A percentile compares a stretch with the other conserved stretches of the same genome.
phyloP scores from a whole-genome alignment of 2,888 invertebrate species.

The Glyphotaelius pellucidus region DNA sequence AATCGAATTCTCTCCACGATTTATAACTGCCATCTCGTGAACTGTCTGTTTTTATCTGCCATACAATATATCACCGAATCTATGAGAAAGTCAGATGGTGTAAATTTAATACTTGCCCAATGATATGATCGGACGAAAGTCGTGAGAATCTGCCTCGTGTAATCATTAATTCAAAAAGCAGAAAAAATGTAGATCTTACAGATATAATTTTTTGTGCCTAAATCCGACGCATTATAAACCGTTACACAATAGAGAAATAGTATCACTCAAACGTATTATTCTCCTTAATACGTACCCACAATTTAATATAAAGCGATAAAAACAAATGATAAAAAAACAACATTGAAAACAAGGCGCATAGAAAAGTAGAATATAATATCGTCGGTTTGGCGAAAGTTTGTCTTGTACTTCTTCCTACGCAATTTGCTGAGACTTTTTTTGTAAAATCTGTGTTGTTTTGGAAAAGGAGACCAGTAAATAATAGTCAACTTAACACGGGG shows the following conservation, averaged over 20 bases:
- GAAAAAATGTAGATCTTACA: conserved; percentile 29
- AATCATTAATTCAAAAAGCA: conserved; percentile 28
- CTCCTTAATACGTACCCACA: conserved; percentile 4
- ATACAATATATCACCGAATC: conserved; percentile 43
- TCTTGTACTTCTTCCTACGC: not conserved
- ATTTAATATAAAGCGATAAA: conserved; percentile 24
- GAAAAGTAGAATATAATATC: conserved; percentile 23
- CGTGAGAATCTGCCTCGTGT: conserved; percentile 45
- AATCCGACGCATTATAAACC: conserved; percentile 3
- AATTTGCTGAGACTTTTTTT: conserved; percentile 21
- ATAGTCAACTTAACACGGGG: too few relatives aligned
- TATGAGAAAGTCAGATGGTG: conserved; percentile 39
- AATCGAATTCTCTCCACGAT: conserved; percentile 32
- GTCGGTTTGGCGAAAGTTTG: conserved; percentile 30
- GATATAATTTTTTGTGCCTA: conserved; percentile 38
- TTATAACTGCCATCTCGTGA: conserved; percentile 47
- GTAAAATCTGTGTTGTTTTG: not conserved
- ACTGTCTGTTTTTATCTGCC: not conserved
- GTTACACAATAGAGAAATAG: conserved; percentile 31
- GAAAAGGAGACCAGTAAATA: too few relatives aligned
- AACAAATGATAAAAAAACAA: conserved; percentile 40
- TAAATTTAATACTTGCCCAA: conserved; percentile 41
- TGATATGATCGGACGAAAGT: conserved; percentile 30
- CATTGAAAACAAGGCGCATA: conserved; percentile 28
- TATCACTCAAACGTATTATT: conserved; percentile 28